Conservation (phyloP, 2,888 invertebrate species). For the Leuctra nigra region DNA sequence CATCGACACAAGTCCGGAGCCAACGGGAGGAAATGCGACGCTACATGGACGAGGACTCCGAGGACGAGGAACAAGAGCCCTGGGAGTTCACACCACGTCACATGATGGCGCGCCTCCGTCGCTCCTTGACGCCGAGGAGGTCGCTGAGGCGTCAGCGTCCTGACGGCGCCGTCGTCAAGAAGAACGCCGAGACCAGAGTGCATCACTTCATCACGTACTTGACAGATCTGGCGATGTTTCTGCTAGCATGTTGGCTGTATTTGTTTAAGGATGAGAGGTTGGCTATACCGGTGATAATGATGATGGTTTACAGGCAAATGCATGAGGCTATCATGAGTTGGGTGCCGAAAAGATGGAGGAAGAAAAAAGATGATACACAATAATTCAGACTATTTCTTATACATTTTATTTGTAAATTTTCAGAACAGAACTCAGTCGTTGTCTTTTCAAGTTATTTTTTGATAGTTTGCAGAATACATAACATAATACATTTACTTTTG, state of each 20-base stretch:
- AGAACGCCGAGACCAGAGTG: conserved; percentile 56
- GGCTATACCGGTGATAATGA: conserved; percentile 68
- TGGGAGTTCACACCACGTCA: conserved; percentile 14
- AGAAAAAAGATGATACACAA: background rate
- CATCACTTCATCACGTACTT: conserved; percentile 62
- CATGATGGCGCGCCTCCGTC: conserved; percentile 3
- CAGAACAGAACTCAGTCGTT: no score
- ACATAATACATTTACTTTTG: no score
- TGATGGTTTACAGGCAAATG: conserved; percentile 71
- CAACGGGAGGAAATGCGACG: background rate
- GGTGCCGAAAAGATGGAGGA: conserved; percentile 12
- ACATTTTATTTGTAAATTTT: no score
- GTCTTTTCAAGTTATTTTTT: no score
- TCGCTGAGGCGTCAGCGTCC: conserved; percentile 4
- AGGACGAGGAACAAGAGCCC: background rate
- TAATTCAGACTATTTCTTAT: no score
- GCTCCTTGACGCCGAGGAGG: conserved; percentile 2
- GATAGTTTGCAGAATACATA: no score
- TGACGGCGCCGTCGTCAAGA: conserved; percentile 39
- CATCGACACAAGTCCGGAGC: background rate
- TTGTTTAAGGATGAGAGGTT: conserved; percentile 71
- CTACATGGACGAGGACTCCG: background rate
- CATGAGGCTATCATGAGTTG: conserved; percentile 51
- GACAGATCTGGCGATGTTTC: conserved; percentile 65
- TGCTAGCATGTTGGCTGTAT: conserved; percentile 75